Evolutionary conservation across 2,888 invertebrate genomes (phyloP).

Genomic region (Baronia brevicornis): DNA sequence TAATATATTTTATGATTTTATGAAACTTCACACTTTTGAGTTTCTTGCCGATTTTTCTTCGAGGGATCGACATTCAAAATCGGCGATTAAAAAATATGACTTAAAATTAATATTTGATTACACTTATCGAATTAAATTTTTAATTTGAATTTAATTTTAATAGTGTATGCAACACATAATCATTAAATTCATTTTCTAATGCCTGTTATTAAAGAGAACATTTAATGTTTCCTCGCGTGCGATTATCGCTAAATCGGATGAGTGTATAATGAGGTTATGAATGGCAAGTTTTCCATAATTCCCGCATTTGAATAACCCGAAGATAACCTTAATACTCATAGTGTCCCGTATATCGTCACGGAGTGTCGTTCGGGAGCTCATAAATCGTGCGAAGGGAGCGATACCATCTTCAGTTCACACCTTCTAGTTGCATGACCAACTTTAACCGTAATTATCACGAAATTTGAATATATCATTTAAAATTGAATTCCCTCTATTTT

Average conservation of each 20-base stretch:
- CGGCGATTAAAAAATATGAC: too few species aligned
- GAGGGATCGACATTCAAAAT: too few species aligned
- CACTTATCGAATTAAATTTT: too few species aligned
- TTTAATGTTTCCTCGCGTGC: too few species aligned
- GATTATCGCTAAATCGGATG: too few species aligned
- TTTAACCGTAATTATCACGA: slow-evolving; percentile 9
- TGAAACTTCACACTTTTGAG: slow-evolving; percentile 16
- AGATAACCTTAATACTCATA: slow-evolving; percentile 14
- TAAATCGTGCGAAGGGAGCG: slow-evolving; percentile 19
- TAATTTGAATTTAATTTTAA: too few species aligned
- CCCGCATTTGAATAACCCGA: slow-evolving; percentile 8
- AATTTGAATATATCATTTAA: slow-evolving; percentile 13
- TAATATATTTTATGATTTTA: slow-evolving; percentile 2
- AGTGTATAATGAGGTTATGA: too few species aligned
- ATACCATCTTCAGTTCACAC: slow-evolving; percentile 19
- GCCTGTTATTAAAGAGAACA: too few species aligned
- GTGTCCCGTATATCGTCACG: slow-evolving; percentile 11
- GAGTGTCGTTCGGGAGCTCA: slow-evolving; percentile 13
- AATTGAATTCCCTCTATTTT: slow-evolving; percentile 9
- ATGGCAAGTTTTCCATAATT: slow-evolving; percentile 12
- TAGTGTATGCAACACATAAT: too few species aligned
- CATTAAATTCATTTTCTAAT: too few species aligned
- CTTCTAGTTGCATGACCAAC: slow-evolving; percentile 12
- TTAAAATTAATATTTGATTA: too few species aligned
- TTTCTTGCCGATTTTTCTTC: too few species aligned